phyloP scores from a whole-genome alignment of 2,797 vertebrate species.

The Mormyrus proboscirostris region DNA sequence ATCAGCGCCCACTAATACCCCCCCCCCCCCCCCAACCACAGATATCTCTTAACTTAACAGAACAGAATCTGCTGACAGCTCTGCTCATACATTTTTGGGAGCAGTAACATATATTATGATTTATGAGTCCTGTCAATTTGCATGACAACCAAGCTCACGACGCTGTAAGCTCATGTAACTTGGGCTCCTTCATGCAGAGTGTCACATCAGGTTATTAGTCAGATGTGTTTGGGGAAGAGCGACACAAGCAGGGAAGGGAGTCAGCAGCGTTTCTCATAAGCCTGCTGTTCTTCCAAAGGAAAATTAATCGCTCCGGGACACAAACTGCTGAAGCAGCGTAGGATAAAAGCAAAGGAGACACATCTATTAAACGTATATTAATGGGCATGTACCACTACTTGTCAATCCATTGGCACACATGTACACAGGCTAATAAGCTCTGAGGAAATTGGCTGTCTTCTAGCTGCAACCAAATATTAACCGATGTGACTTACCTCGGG shows the following conservation, averaged over 20 bases:
- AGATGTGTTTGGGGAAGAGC: background rate
- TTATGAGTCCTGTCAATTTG: background rate
- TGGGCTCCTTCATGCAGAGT: background rate
- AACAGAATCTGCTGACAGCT: background rate
- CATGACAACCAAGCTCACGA: background rate
- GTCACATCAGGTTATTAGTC: background rate
- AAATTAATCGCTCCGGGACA: background rate
- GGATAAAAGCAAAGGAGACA: background rate
- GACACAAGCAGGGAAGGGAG: background rate
- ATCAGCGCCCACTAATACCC: background rate
- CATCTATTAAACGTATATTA: background rate
- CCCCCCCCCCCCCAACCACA: background rate
- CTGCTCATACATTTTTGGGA: background rate
- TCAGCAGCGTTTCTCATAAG: background rate
- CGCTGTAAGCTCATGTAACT: background rate
- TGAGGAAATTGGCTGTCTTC: background rate
- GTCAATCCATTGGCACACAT: background rate
- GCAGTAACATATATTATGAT: background rate
- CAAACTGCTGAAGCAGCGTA: background rate
- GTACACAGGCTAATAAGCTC: background rate
- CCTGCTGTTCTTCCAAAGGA: background rate
- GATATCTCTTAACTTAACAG: background rate
- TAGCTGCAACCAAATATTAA: background rate
- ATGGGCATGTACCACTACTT: background rate
- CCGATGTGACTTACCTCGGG: background rate